These are phyloP conservation scores for Lasioglossum malachurum DNA, from an alignment of 2,888 invertebrate species.

Conservation along the genomic window DNA sequence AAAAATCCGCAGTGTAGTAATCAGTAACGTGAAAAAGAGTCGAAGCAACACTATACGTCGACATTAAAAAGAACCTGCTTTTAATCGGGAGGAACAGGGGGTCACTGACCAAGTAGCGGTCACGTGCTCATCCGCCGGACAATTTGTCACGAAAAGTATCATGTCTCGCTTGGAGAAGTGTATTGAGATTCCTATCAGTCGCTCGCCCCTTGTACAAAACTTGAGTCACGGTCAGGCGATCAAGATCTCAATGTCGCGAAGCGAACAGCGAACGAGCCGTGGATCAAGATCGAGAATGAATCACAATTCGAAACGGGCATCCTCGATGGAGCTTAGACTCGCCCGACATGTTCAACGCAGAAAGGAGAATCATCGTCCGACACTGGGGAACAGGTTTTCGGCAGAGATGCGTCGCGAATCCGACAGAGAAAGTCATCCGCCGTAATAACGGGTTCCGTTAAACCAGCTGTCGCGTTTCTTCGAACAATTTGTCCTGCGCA, in stretches of 20 bases:
- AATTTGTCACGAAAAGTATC: conserved; percentile 11
- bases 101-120: not conserved
- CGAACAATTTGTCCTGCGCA: not conserved
- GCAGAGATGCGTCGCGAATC: conserved; percentile 33
- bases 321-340: conserved; percentile 3
- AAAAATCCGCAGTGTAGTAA: not conserved
- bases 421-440: conserved; percentile 46
- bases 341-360: not conserved
- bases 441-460: conserved; percentile 7
- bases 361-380: conserved; percentile 9
- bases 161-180: not conserved
- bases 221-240: conserved; percentile 46
- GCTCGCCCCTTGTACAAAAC: conserved; percentile 31
- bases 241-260: conserved; percentile 44
- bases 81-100: not conserved
- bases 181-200: conserved; percentile 51
- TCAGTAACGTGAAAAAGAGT: not conserved
- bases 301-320: conserved; percentile 15
- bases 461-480: not conserved
- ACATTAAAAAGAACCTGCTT: not conserved
- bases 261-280: conserved; percentile 15
- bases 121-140: not conserved
- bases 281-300: conserved; percentile 48
- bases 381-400: conserved; percentile 7
- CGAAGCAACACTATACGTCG: not conserved